Base-by-base conservation (phyloP, 2,113 vertebrate genomes). In the Gavialis gangeticus region DNA sequence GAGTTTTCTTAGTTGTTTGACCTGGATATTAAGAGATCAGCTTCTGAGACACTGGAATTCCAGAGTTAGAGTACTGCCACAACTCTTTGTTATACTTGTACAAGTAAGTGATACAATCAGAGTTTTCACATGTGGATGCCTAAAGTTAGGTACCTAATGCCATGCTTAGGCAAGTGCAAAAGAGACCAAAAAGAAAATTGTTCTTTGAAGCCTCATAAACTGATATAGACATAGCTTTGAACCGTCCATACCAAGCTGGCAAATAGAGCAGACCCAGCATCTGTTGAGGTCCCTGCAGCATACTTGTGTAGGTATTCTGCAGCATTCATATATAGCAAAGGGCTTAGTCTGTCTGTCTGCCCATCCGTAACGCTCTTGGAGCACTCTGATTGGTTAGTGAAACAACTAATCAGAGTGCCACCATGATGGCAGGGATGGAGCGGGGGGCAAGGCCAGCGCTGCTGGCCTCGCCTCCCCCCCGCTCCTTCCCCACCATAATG, bases 1-100 rank as follows among this genome's bases (percentile, higher is more conserved):
- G 37, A 91, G n/a, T 1, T 12, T 59, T 94, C 22, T 66, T 0
- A 18, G 0, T 37, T 3, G 1, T 73, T 82, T 79, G 67, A 67
- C 34, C 16, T 27, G 90, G 75, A 82, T 2, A 1, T 14, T 28
- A 57, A 10, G 18, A 67, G 17, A 9, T 79, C 13, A 81, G 84
- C 18, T 8, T 30, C 22, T 82, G 21, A 25, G 34, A 87, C 17
- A 28, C 6, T 34, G 67, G 10, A 22, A 6, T 46, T 84, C 19
- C 46, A 30, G 57, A 88, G 30, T 59, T 89, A 37, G 21, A 12
- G 12, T 62, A 5, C 22, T 28, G 15, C 75, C 19, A 3, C 46
- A 46, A 46, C 46, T 46, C 46, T 46, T 46, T 46, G 46, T 46
- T 46, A 46, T 46, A 46, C 46, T 30, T 87, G 79, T 22, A 19